Conservation (phyloP, 1,140 invertebrate species). For the Homarus americanus region DNA sequence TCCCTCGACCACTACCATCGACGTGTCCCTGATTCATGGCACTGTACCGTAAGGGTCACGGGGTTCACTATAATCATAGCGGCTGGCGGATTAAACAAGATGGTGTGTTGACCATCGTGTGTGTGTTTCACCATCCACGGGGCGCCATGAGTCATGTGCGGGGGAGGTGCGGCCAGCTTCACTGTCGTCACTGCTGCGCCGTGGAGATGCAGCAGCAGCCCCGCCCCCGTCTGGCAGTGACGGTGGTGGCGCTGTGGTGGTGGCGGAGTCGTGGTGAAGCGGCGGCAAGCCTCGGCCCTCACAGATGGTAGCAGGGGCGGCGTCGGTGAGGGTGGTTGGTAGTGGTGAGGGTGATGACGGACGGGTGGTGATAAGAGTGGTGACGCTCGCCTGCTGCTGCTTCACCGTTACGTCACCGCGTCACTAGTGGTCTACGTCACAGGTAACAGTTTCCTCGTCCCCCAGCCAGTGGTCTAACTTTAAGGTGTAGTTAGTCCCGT, state of each 20-base stretch:
- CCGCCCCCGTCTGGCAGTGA: conserved; percentile 39
- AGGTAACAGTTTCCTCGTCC: neutral
- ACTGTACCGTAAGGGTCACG: no score
- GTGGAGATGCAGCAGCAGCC: conserved; percentile 26
- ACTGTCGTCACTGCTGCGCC: conserved; percentile 6
- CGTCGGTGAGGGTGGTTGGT: conserved; percentile 8
- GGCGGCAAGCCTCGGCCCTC: conserved; percentile 14
- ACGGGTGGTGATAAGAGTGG: neutral
- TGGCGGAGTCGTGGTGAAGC: neutral
- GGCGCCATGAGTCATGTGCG: no score
- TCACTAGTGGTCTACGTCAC: neutral
- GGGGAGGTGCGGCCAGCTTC: neutral
- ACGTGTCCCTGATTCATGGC: no score
- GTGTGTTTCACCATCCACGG: no score
- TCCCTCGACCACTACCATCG: no score
- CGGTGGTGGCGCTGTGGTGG: neutral
- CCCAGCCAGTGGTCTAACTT: no score
- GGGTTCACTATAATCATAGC: no score
- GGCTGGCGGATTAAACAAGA: no score
- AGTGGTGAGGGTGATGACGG: neutral
- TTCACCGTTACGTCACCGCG: neutral
- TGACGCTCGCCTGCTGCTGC: neutral
- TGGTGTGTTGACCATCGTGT: no score
- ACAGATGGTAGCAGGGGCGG: conserved; percentile 30
- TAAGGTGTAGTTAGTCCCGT: no score